Base-by-base conservation (phyloP, 2,888 invertebrate species). In the Hypena proboscidalis region DNA sequence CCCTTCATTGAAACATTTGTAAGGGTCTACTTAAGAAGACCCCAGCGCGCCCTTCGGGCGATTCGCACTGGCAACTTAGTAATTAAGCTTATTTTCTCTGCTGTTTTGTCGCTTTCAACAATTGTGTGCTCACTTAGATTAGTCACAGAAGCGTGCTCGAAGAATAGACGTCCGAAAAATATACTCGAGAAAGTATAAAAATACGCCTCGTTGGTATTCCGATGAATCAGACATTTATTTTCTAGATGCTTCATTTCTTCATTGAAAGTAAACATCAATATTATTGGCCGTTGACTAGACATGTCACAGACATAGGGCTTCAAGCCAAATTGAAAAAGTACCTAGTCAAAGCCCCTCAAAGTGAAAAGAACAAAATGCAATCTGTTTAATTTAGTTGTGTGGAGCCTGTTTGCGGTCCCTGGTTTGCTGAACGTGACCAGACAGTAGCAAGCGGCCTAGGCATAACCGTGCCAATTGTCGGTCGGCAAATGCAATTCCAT, bases 351-450 rank as follows among this genome's bases (percentile, higher is more conserved):
- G 65, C 67, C 74, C 68, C 74, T 75, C 74, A 81, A 79, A 83
- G 77, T 76, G 71, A 79, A 81, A 83, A 74, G 70, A 80, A 58
- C 57, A 74, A 85, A 82, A 81, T 74, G 59, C 62, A 67, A 66
- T 75, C 71, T 64, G 67, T 74, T 80, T 80, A 78, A 83, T 85
- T 83, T 72, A 61, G 69, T 74, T 77, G 72, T 63, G 68, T 62
- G 62, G 73, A 68, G 79, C 80, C 80, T 86, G 88, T 88, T 87
- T 87, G 88, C 85, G 74, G 80, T 80, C 72, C 77, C 70, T 71
- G 80, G 86, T 89, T 87, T 86, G 82, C 80, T 56, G 87, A 88
- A 90, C 89, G 90, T 90, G 90, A 89, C 86, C 85, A 85, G 89
- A 87, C 86, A 70, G 74, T 67, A 69, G 72, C 79, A 74, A 74